These are phyloP conservation scores for Zeus faber DNA, from an alignment of 2,113 vertebrate genomes.

Conservation along the genomic window DNA sequence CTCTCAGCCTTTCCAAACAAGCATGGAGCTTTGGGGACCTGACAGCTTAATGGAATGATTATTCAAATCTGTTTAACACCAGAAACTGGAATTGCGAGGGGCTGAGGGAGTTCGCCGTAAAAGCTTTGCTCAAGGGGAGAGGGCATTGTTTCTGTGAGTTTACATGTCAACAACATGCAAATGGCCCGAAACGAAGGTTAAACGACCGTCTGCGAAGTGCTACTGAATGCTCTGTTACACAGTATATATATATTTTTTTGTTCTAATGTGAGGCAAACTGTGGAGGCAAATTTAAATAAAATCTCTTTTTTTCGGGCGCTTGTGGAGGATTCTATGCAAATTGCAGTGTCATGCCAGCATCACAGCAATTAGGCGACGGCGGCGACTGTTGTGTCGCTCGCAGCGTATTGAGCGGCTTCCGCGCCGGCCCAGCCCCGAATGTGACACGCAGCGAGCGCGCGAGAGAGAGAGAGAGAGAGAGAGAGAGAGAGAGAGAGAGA, in stretches of 20 bases:
- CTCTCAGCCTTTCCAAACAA: slow-evolving; percentile 22
- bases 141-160: slow-evolving; percentile 14
- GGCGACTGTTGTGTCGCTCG: slow-evolving; percentile 27
- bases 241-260: slow-evolving; percentile 3
- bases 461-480: neutral
- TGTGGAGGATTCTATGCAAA: slow-evolving; percentile 28
- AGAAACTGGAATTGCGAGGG: slow-evolving; percentile 21
- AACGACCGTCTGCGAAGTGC: neutral
- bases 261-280: slow-evolving; percentile 7
- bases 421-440: slow-evolving; percentile 12
- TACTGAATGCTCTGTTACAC: too few relatives aligned
- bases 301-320: slow-evolving; percentile 22
- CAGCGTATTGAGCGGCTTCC: slow-evolving; percentile 28
- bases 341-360: slow-evolving; percentile 20
- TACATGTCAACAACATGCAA: slow-evolving; percentile 25
- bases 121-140: slow-evolving; percentile 18
- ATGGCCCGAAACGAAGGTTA: slow-evolving; percentile 24
- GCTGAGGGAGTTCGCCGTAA: slow-evolving; percentile 15
- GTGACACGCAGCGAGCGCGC: slow-evolving; percentile 15
- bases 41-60: slow-evolving; percentile 52
- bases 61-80: slow-evolving; percentile 49
- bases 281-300: slow-evolving; percentile 30
- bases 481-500: slow-evolving; percentile 7
- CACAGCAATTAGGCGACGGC: slow-evolving; percentile 37
- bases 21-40: slow-evolving; percentile 34